Evolutionary conservation across 2,888 invertebrate species (phyloP).

Genomic region (Drosophila longiperda): DNA sequence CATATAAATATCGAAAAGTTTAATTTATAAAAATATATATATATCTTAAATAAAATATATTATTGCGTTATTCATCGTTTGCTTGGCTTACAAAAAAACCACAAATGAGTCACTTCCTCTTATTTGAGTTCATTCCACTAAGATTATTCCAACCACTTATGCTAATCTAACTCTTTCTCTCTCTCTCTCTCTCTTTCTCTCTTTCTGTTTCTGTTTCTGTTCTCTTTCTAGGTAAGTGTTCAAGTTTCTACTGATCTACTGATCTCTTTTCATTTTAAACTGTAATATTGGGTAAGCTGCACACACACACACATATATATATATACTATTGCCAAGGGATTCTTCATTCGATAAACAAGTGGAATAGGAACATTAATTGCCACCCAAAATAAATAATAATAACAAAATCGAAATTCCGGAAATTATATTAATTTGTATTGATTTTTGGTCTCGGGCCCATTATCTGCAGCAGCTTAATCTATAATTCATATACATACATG

Average conservation of each 20-base stretch:
- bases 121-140: neutral
- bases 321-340: neutral
- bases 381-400: neutral
- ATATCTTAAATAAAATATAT: neutral
- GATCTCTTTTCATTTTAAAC: neutral
- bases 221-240: conserved; percentile 73
- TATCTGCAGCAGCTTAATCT: conserved; percentile 37
- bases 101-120: neutral
- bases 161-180: neutral
- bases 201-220: neutral
- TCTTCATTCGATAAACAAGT: conserved; percentile 2
- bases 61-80: conserved; percentile 1
- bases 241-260: conserved; percentile 1
- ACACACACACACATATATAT: conserved; percentile 23
- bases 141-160: neutral
- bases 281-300: conserved; percentile 56
- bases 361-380: conserved; percentile 9
- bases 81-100: conserved; percentile 13
- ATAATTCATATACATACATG: neutral
- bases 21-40: too few species aligned
- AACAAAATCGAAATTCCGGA: neutral
- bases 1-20: neutral
- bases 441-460: conserved; percentile 2
- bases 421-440: conserved; percentile 1
- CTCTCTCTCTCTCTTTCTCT: conserved; percentile 41